Percentiles rank a stretch among this genome's conserved stretches.
Conservation (phyloP, 2,888 invertebrate genomes). For the Callyntrura sp. region DNA sequence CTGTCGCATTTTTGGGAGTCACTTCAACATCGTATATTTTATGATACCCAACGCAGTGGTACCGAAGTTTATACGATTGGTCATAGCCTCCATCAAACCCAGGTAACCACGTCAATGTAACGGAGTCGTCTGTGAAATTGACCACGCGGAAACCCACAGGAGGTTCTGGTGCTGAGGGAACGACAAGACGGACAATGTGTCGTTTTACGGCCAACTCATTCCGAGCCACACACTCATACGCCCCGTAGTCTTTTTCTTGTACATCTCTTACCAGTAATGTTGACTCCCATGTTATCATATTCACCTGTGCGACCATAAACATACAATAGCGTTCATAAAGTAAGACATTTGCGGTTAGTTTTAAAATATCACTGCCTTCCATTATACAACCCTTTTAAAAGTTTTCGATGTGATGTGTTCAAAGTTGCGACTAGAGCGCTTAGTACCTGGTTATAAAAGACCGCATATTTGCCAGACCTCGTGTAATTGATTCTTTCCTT, state of each 20-base stretch:
- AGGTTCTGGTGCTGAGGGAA: conserved; percentile 93
- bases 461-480: conserved; percentile 92
- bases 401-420: no score
- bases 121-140: conserved; percentile 95
- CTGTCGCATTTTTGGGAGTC: conserved; percentile 88
- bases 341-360: no score
- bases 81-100: conserved; percentile 97
- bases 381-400: no score
- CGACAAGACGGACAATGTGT: conserved; percentile 92
- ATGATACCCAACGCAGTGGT: conserved; percentile 87
- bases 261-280: conserved; percentile 93
- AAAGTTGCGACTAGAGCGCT: no score
- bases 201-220: conserved; percentile 94
- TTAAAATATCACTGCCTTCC: no score
- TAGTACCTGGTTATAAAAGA: conserved; percentile 90
- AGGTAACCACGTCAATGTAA: conserved; percentile 94
- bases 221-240: conserved; percentile 94
- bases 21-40: conserved; percentile 94
- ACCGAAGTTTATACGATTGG: conserved; percentile 93
- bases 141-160: conserved; percentile 91
- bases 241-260: conserved; percentile 93
- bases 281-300: conserved; percentile 92
- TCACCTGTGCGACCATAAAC: conserved; percentile 86
- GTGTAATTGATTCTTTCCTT: conserved; percentile 88
- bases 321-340: conserved; percentile 55